Base-by-base conservation (phyloP, 2,888 invertebrate genomes). In the Leptinotarsa tumamoca region DNA sequence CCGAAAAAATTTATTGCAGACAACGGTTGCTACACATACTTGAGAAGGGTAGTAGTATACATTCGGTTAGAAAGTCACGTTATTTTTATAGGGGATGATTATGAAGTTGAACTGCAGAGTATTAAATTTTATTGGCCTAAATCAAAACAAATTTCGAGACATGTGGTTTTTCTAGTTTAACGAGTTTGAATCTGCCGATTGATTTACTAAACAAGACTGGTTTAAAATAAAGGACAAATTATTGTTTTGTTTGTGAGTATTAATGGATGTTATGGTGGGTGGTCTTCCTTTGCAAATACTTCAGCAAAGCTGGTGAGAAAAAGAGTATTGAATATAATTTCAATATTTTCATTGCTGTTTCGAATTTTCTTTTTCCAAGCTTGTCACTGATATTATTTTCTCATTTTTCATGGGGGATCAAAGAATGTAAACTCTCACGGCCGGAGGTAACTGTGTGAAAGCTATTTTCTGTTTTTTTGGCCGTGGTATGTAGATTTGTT, bases 51-150 rank as follows among this genome's bases (percentile, higher is more conserved):
- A 43, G 63, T 68, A 71, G 75, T 75, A 72, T 67, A 71, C 52
- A 71, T 70, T 71, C 58, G 67, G 50, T 68, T 63, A 49, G 72
- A 67, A 68, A 73, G 68, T 71, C 49, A 67, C 66, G 73, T 78
- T 78, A 58, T 68, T 66, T 69, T 70, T 71, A 75, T 66, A 73
- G 67, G 78, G 78, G 78, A 69, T 75, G 73, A 69, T 75, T 71
- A 69, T 73, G 74, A 76, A 75, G 67, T 43, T 56, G 63, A 71
- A 68, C 72, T 77, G 70, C 68, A 23, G 72, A 69, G 49, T 68
- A 51, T 71, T 73, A 73, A 70, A 69, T 50, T 74, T 33, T 50
- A 67, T 73, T 69, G 61, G 68, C 51, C 58, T 67, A 71, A 71
- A 63, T 63, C 63, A 63, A 63, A 63, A 63, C 63, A 63, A 63